Percentiles rank a stretch among this genome's conserved stretches.
Evolutionary conservation across 2,888 invertebrate genomes (phyloP).

Genomic region (Protophormia terraenovae): DNA sequence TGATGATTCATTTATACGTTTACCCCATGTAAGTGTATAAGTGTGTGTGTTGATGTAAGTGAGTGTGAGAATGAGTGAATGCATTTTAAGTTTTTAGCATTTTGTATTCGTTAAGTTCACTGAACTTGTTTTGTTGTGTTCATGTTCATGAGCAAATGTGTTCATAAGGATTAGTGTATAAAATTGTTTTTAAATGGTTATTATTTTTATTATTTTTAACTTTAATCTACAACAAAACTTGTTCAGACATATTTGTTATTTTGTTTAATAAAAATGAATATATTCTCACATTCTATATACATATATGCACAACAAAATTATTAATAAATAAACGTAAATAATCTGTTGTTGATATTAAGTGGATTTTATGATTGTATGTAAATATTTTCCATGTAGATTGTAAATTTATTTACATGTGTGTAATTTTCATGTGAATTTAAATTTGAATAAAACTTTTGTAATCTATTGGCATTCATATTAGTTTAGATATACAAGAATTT

Average conservation of each 20-base stretch:
- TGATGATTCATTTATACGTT: conserved; percentile 33
- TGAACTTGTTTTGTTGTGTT: too few species aligned
- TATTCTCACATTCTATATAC: neutral
- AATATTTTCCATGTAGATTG: neutral
- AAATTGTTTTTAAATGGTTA: neutral
- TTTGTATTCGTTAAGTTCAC: conserved; percentile 40
- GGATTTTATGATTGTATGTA: conserved; percentile 39
- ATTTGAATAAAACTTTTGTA: too few species aligned
- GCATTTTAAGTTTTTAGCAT: neutral
- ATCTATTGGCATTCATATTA: too few species aligned
- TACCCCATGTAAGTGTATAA: neutral
- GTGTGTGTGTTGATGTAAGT: neutral
- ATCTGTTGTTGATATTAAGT: conserved; percentile 61
- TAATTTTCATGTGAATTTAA: too few species aligned
- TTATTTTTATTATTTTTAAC: neutral
- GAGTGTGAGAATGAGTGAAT: neutral
- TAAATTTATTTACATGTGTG: conserved; percentile 9
- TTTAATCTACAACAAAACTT: neutral
- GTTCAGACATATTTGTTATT: conserved; percentile 9
- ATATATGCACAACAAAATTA: neutral
- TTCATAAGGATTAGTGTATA: conserved; percentile 37
- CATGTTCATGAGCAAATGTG: too few species aligned
- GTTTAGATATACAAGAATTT: too few species aligned
- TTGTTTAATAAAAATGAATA: conserved; percentile 11
- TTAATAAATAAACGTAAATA: conserved; percentile 54